These are phyloP conservation scores for Melolontha melolontha DNA, from an alignment of 2,888 invertebrate genomes.

Conservation along the genomic window DNA sequence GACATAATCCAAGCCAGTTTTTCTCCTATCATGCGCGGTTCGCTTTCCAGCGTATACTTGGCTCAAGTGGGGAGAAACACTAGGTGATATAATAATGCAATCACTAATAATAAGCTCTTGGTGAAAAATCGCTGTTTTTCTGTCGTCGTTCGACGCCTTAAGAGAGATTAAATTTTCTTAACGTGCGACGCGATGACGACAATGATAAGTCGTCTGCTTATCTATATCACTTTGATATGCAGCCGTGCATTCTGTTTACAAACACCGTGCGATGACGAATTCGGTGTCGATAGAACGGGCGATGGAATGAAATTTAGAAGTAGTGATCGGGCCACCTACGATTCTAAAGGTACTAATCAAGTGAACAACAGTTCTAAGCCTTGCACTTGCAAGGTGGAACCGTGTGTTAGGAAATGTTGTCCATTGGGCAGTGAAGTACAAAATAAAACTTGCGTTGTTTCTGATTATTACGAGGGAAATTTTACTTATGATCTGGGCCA, in stretches of 20 bases:
- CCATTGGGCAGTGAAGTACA: conserved; percentile 19
- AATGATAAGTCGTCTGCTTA: not conserved
- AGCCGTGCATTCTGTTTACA: conserved; percentile 18
- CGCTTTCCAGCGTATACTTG: not conserved
- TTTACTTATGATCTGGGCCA: conserved; percentile 12
- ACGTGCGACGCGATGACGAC: not conserved
- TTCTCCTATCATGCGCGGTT: conserved; percentile 21
- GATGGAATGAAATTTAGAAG: too few species aligned
- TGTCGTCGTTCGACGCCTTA: conserved; percentile 6
- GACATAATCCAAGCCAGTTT: not conserved
- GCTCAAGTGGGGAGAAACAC: conserved; percentile 28
- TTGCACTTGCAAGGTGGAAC: conserved; percentile 12
- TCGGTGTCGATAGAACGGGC: not conserved
- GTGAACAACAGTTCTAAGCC: too few species aligned
- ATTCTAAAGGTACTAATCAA: too few species aligned
- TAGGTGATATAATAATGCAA: conserved; percentile 31
- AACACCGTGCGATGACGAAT: conserved; percentile 18
- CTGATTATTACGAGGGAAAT: not conserved
- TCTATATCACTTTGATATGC: conserved; percentile 4
- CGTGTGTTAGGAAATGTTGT: conserved; percentile 32
- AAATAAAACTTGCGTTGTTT: conserved; percentile 19
- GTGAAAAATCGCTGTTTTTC: conserved; percentile 25
- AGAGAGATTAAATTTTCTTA: conserved; percentile 4
- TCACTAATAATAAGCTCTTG: conserved; percentile 33
- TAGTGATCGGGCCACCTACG: too few species aligned